Evolutionary conservation across 2,888 invertebrate genomes (phyloP).

Genomic region (Hirtodrosophila trivittata): DNA sequence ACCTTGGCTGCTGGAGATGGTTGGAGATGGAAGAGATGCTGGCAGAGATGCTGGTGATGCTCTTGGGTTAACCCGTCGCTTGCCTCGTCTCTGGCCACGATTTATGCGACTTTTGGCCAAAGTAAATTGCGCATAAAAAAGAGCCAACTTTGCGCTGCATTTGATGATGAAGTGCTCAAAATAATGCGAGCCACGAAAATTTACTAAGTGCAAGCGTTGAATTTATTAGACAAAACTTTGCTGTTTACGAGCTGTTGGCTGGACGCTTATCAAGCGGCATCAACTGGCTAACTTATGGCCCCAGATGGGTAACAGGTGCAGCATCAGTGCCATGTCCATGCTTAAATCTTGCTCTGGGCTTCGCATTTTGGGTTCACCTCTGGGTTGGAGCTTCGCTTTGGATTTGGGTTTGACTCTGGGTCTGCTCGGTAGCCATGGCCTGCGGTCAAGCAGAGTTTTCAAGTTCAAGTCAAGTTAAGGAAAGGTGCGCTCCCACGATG

Average conservation of each 20-base stretch:
- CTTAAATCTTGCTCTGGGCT: conserved; percentile 22
- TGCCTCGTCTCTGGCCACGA: conserved; percentile 51
- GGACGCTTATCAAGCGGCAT: conserved; percentile 67
- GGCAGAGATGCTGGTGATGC: conserved; percentile 13
- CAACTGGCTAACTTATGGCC: conserved; percentile 64
- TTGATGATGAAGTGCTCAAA: conserved; percentile 77
- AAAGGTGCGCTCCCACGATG: conserved; percentile 75
- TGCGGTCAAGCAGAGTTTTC: conserved; percentile 51
- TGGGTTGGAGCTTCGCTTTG: neutral
- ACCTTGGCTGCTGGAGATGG: conserved; percentile 50
- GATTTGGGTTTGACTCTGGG: neutral
- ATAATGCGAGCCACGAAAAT: conserved; percentile 71
- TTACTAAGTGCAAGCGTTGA: conserved; percentile 75
- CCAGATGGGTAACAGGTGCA: conserved; percentile 69
- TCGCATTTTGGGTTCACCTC: neutral
- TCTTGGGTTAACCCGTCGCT: conserved; percentile 21
- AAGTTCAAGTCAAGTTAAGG: conserved; percentile 55
- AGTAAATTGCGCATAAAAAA: conserved; percentile 80
- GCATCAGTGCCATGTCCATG: conserved; percentile 15
- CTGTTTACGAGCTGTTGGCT: conserved; percentile 73
- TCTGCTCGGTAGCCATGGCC: conserved; percentile 55
- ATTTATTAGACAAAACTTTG: conserved; percentile 76
- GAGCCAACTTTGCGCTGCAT: conserved; percentile 63
- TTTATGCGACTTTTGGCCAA: conserved; percentile 76
- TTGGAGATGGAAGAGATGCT: conserved; percentile 23